Conservation (phyloP, 2,113 vertebrate species). For the Carassius auratus region DNA sequence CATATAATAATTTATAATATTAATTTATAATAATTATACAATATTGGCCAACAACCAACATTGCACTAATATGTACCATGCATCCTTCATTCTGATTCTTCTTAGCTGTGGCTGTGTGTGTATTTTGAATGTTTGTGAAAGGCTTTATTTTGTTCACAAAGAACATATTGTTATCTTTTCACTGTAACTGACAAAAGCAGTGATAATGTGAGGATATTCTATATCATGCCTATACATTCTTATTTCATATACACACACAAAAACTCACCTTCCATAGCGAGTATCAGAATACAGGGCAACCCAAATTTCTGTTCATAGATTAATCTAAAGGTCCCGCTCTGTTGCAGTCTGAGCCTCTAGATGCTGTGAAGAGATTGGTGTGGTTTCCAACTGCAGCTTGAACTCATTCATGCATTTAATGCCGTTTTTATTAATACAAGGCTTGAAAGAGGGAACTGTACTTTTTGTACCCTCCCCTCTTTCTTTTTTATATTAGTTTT, state of each 20-base stretch:
- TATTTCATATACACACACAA: conserved; percentile 5
- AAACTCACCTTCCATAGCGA: conserved; percentile 8
- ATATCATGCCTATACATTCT: background rate
- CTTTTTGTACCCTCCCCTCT: background rate
- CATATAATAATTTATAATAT: too few relatives aligned
- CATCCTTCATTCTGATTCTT: background rate
- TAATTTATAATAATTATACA: too few relatives aligned
- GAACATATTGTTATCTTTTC: background rate
- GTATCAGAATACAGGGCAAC: conserved; percentile 6
- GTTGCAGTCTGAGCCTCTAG: background rate
- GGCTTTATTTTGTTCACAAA: background rate
- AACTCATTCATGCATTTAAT: conserved; percentile 49
- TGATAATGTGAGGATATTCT: conserved; percentile 8
- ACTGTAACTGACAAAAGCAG: background rate
- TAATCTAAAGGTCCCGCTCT: background rate
- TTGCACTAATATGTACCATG: background rate
- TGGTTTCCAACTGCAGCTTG: conserved; percentile 34
- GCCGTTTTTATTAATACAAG: conserved; percentile 62
- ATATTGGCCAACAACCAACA: background rate
- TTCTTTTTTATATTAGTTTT: background rate
- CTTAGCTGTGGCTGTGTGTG: background rate
- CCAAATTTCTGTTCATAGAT: conserved; percentile 2
- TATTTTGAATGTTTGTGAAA: background rate
- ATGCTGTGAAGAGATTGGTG: conserved; percentile 41
- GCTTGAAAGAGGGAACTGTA: conserved; percentile 33